Evolutionary conservation across 2,888 invertebrate genomes (phyloP), one percentile per base, ranked within the genome.

Genomic region (Endotricha flammealis): DNA sequence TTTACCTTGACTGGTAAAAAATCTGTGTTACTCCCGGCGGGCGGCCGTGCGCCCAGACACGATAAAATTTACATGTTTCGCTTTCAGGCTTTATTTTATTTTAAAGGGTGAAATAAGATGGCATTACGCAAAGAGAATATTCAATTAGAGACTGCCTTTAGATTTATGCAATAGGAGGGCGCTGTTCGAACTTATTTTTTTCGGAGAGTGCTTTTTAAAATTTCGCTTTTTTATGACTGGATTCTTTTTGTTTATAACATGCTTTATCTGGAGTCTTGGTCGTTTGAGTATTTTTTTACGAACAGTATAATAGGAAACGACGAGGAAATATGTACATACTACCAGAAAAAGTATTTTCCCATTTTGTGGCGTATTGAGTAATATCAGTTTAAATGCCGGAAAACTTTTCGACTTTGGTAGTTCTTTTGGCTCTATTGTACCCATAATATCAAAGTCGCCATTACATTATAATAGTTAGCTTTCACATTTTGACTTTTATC

Each of bases 61-160:
- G 77, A 79, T 82, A 74, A 80, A 83, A 85, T 85, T 85, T 85
- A 82, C 85, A 85, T 85, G 80, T 80, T 81, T 79, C 76, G 67
- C 70, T 75, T 74, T 69, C 70, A 65, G 71, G 66, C 71, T 78
- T 70, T 81, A 82, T 80, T 85, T 85, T 82, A 77, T 80, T 83
- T 80, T 81, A 80, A 83, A 77, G 82, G 82, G 81, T 81, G 74
- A 76, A 83, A 71, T 79, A 80, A 79, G 76, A 71, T 65, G 67
- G 69, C 60, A 72, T 79, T 80, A 77, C 79, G 77, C 72, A 79
- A 78, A 79, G 70, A 71, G 83, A 85, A 85, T 85, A 83, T 83
- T 83, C 78, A 85, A 83, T 85, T 81, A 81, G 74, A 76, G 72
- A 60, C 63, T 68, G 67, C 63, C 69, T 68, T 68, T 67, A 73